These are phyloP conservation scores for Dryocosmus kuriphilus DNA, from an alignment of 2,888 invertebrate species.

Conservation along the genomic window DNA sequence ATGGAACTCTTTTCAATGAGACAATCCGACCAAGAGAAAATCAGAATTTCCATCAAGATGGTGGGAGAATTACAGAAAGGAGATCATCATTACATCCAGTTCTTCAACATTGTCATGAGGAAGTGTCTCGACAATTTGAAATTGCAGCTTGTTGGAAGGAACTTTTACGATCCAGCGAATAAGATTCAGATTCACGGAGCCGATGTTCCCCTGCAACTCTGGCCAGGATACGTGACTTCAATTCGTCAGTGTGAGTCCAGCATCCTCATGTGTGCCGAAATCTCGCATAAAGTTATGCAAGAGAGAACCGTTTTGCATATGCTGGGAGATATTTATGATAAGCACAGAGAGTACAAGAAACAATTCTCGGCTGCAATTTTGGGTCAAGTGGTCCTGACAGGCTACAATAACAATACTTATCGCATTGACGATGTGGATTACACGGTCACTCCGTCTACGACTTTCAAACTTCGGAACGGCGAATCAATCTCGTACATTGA, in stretches of 20 bases:
- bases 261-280: constrained; percentile 87
- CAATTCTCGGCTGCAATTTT: constrained; percentile 61
- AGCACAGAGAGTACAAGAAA: constrained; percentile 73
- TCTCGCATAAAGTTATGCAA: constrained; percentile 89
- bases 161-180: constrained; percentile 83
- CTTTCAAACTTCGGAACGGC: constrained; percentile 81
- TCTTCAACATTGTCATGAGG: constrained; percentile 87
- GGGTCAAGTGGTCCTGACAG: constrained; percentile 84
- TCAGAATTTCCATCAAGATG: constrained; percentile 80
- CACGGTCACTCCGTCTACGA: constrained; percentile 79
- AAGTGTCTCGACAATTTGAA: constrained; percentile 82
- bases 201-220: constrained; percentile 82
- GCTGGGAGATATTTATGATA: constrained; percentile 78
- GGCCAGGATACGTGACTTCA: constrained; percentile 90
- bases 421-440: constrained; percentile 87
- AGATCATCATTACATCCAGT: constrained; percentile 84
- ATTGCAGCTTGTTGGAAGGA: constrained; percentile 84
- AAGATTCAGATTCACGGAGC: constrained; percentile 80
- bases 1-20: constrained; percentile 82
- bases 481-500: constrained; percentile 80
- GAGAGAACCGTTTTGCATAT: constrained; percentile 85
- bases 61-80: constrained; percentile 83
- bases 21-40: constrained; percentile 78
- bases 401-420: constrained; percentile 87
- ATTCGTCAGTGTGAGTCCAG: constrained; percentile 88